A percentile compares a stretch with the other conserved stretches of the same genome.
Conservation (phyloP, 2,113 vertebrate species). For the Podocnemis expansa region DNA sequence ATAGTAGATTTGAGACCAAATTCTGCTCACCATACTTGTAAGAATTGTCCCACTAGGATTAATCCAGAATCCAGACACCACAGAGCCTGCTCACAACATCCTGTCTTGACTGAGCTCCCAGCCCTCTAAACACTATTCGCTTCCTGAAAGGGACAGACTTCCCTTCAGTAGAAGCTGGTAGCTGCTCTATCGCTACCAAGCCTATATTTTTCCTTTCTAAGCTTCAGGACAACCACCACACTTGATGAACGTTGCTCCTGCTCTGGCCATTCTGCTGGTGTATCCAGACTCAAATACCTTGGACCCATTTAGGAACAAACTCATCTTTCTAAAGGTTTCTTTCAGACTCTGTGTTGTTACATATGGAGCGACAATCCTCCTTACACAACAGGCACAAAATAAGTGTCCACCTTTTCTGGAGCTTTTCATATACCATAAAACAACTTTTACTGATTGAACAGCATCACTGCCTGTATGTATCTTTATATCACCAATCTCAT, state of each 20-base stretch:
- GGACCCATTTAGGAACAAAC: background rate
- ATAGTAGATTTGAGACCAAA: background rate
- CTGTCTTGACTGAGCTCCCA: background rate
- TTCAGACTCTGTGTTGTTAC: background rate
- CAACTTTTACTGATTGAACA: background rate
- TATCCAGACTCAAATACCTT: background rate
- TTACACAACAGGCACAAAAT: background rate
- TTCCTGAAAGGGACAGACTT: background rate
- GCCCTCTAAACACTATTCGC: background rate
- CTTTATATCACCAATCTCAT: background rate
- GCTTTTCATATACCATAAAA: background rate
- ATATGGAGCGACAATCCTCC: background rate
- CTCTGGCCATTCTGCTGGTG: background rate
- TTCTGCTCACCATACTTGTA: background rate
- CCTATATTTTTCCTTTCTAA: accelerated
- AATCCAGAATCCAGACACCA: background rate
- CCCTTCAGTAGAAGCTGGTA: accelerated
- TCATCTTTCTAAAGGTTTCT: background rate
- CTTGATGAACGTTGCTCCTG: background rate
- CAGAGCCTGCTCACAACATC: background rate
- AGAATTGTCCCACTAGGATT: background rate
- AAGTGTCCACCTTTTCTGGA: background rate
- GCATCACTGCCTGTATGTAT: background rate
- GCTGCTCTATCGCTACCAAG: background rate
- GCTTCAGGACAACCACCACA: background rate